Base-by-base conservation (phyloP, 2,888 invertebrate genomes). In the Drosophila subquinaria region DNA sequence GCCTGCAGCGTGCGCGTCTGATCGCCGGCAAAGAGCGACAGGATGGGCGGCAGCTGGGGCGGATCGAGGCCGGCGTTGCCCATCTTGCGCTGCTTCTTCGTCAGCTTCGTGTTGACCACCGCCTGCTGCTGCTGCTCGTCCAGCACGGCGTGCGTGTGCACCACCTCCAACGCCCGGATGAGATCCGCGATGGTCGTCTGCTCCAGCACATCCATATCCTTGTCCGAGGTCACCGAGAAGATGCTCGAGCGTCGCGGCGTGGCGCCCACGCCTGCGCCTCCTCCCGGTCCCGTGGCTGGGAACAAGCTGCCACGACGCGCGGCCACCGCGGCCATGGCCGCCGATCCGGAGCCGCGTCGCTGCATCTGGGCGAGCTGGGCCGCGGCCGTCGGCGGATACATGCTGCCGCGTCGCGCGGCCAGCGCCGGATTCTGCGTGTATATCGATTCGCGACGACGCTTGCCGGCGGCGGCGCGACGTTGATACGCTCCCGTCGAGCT, bases 161-260 rank as follows among this genome's bases (percentile, higher is more conserved):
- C 93, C n/a, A 95, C 94, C 51, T 96, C 95, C 52, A 97, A 92
- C 0, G 96, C 97, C 63, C 97, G 94, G 30, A 97, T 94, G 60
- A 97, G 94, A 92, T 97, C 97, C 1, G 97, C 97, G 13, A 97
- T 94, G 23, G 97, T 96, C 0, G 97, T 97, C 83, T 96, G 95
- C 92, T 97, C 97, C 62, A 97, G 93, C 11, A 97, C 94, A 84
- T 92, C 89, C 73, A 91, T 88, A 38, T 92, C 91, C 66, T 91
- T 91, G 23, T 91, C 91, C 0, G 91, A 92, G 11, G 91, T 83
- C 1, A 90, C 83, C 8, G 92, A 91, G 59, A 92, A 94, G 48
- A 91, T 70, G 72, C 92, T 92, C 6, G 86, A 83, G 65, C 92
- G 81, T 51, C 92, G 72, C 69, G 90, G 65, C 73, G 84, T 55